Conservation (phyloP, 2,113 vertebrate species). For the Azemiops feae region DNA sequence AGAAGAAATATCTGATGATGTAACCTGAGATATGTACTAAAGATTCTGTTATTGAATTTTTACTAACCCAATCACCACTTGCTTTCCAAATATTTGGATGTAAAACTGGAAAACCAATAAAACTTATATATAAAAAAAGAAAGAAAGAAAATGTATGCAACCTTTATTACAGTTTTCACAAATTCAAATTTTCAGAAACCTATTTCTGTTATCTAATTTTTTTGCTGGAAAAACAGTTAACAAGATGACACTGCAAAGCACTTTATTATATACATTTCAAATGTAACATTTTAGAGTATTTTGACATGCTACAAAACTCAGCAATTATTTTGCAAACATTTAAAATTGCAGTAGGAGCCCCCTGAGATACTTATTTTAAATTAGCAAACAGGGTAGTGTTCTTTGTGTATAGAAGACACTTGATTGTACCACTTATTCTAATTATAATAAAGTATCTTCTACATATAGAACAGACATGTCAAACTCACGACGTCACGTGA, state of each 20-base stretch:
- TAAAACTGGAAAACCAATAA: no score
- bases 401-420: not conserved
- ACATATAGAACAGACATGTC: no score
- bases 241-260: not conserved
- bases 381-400: not conserved
- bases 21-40: no score
- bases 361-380: not conserved
- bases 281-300: not conserved
- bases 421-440: not conserved
- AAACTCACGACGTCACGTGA: no score
- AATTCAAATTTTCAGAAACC: not conserved
- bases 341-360: conserved; percentile 6
- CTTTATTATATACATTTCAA: not conserved
- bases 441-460: not conserved
- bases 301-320: not conserved
- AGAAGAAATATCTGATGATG: no score
- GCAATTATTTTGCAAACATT: not conserved
- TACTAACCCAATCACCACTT: no score
- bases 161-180: not conserved
- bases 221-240: not conserved
- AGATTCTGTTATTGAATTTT: no score
- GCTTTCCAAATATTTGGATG: no score
- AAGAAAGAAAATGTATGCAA: not conserved
- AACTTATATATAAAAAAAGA: no score
- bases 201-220: not conserved